Conservation (phyloP, 2,113 vertebrate genomes). For the Oncorhynchus gorbuscha region DNA sequence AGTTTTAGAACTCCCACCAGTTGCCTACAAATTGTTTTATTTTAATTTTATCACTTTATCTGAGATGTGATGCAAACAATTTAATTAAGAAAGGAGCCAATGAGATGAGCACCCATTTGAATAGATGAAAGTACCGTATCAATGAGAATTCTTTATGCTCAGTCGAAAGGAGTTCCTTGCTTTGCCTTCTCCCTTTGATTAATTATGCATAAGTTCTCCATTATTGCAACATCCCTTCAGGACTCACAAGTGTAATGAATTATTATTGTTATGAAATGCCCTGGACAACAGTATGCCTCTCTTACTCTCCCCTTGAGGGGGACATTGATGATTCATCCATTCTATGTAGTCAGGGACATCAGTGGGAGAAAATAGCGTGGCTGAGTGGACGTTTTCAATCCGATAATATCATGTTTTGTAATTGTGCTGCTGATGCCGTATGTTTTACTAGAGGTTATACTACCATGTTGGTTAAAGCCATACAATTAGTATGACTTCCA, state of each 20-base stretch:
- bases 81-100: conserved; percentile 35
- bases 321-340: conserved; percentile 20
- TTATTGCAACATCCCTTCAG: conserved; percentile 27
- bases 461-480: no score
- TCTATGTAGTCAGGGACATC: no score
- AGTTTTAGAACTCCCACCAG: neutral
- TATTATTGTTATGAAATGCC: conserved; percentile 32
- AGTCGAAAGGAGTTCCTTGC: conserved; percentile 31
- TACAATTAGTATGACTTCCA: no score
- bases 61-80: conserved; percentile 17
- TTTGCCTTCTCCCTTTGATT: conserved; percentile 39
- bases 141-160: conserved; percentile 26
- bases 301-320: neutral
- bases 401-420: no score
- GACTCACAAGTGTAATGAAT: conserved; percentile 33
- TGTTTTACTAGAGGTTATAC: no score
- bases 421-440: no score
- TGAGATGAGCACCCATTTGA: neutral
- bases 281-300: neutral
- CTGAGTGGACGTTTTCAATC: no score
- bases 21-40: neutral
- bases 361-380: no score
- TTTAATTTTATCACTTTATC: neutral
- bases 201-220: conserved; percentile 48
- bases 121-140: neutral